Percentiles rank a stretch among this genome's conserved stretches.
phyloP scores from a whole-genome alignment of 2,888 invertebrate species.

The Idaea dimidiata region DNA sequence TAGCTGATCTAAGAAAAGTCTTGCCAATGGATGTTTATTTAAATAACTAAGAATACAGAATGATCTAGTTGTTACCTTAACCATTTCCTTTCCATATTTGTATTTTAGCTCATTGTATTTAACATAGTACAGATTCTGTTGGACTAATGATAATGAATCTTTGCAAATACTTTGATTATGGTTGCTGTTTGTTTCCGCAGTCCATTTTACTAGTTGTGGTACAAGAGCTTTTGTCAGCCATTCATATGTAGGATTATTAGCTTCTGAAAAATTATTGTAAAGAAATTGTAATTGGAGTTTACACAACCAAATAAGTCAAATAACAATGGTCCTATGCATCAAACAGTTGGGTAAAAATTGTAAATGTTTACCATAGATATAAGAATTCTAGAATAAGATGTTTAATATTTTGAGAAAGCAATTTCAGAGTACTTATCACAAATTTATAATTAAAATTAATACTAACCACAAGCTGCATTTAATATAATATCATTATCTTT shows the following conservation, averaged over 20 bases:
- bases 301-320: too few relatives aligned
- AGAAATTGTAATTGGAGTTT: too few relatives aligned
- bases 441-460: constrained; percentile 6
- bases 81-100: constrained; percentile 88
- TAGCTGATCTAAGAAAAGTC: background rate
- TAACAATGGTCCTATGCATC: too few relatives aligned
- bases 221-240: constrained; percentile 82
- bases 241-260: constrained; percentile 44
- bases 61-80: constrained; percentile 70
- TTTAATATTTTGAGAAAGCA: too few relatives aligned
- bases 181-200: constrained; percentile 54
- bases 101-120: constrained; percentile 87
- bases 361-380: too few relatives aligned
- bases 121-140: constrained; percentile 84
- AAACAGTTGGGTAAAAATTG: too few relatives aligned
- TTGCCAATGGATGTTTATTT: background rate
- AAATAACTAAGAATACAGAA: background rate
- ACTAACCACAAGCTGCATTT: constrained; percentile 61
- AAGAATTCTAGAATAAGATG: too few relatives aligned
- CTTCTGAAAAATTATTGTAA: constrained; percentile 39
- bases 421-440: background rate
- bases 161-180: constrained; percentile 39
- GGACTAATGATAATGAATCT: constrained; percentile 84
- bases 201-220: constrained; percentile 83
- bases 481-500: constrained; percentile 56